Evolutionary conservation across 2,113 vertebrate species (phyloP).

Genomic region (Rhodinocichla rosea): DNA sequence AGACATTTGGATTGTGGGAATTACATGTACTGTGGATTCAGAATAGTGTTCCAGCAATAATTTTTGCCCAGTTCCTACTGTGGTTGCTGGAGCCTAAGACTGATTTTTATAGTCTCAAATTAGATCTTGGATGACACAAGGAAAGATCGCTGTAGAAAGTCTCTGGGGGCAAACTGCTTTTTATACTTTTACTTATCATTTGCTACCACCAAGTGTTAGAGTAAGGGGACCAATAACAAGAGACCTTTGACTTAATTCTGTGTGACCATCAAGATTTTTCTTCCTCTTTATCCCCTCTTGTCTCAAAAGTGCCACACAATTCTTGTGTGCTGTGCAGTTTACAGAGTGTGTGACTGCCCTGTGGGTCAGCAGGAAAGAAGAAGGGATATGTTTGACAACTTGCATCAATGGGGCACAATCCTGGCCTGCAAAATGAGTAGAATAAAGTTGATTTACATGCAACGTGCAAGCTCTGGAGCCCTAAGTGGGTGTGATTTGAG

Average conservation of each 20-base stretch:
- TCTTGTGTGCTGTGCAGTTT: background rate
- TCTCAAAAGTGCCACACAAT: background rate
- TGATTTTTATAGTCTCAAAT: background rate
- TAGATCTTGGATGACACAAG: background rate
- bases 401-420: background rate
- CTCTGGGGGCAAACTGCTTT: fast-evolving
- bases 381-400: background rate
- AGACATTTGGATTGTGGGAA: background rate
- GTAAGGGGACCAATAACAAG: background rate
- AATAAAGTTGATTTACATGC: background rate
- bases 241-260: background rate
- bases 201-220: background rate
- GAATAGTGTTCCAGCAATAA: fast-evolving
- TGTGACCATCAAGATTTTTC: background rate
- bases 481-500: background rate
- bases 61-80: background rate
- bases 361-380: background rate
- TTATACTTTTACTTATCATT: background rate
- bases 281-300: background rate
- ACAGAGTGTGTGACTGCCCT: background rate
- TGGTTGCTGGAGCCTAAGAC: fast-evolving
- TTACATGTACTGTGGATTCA: background rate
- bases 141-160: background rate
- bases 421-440: background rate
- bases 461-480: fast-evolving